Conservation (phyloP, 2,113 vertebrate species). For the Poeciliopsis prolifica region DNA sequence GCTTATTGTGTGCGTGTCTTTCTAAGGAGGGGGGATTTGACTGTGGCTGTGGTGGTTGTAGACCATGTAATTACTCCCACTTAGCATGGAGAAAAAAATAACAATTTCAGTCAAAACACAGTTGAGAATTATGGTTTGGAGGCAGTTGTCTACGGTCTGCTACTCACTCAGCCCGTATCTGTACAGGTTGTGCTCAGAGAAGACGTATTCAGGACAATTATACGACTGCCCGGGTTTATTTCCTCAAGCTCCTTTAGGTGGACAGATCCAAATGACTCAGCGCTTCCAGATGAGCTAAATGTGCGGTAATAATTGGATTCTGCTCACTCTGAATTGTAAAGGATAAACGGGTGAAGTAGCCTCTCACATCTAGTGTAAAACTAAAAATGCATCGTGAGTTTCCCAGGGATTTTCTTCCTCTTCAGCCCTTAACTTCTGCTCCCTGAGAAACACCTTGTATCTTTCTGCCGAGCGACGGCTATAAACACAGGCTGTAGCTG, state of each 20-base stretch:
- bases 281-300: conserved; percentile 25
- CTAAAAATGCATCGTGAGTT: neutral
- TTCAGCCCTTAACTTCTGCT: conserved; percentile 8
- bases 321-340: neutral
- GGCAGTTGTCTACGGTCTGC: conserved; percentile 34
- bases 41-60: conserved; percentile 68
- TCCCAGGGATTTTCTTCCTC: neutral
- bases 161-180: conserved; percentile 31
- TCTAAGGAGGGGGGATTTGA: conserved; percentile 62
- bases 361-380: conserved; percentile 26
- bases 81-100: conserved; percentile 68
- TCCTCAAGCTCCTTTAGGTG: conserved; percentile 25
- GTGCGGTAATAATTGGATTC: conserved; percentile 14
- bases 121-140: conserved; percentile 59
- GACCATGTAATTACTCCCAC: conserved; percentile 77
- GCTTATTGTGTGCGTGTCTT: conserved; percentile 30
- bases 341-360: conserved; percentile 35
- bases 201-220: conserved; percentile 42
- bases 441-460: conserved; percentile 48
- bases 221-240: conserved; percentile 26
- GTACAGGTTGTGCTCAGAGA: conserved; percentile 52
- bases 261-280: conserved; percentile 42
- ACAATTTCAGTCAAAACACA: conserved; percentile 71
- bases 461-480: conserved; percentile 43
- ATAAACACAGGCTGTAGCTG: conserved; percentile 50